A percentile compares a stretch with the other conserved stretches of the same genome.
Evolutionary conservation across 2,113 vertebrate species (phyloP).

Genomic region (Datnioides undecimradiatus): DNA sequence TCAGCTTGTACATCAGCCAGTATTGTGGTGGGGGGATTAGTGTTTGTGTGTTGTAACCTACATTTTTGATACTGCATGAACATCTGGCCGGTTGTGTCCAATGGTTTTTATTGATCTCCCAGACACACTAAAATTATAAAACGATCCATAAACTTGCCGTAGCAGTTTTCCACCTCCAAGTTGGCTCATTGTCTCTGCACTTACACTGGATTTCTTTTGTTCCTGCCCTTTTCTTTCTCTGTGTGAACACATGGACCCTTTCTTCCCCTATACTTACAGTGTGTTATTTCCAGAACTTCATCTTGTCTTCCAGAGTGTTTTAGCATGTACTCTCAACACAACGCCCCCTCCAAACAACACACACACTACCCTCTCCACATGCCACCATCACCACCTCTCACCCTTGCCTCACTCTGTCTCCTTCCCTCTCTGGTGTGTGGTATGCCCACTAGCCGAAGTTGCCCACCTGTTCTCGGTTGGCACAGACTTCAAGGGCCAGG

Average conservation of each 20-base stretch:
- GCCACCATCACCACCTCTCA: constrained; percentile 28
- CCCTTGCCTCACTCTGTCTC: constrained; percentile 26
- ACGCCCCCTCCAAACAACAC: constrained; percentile 2
- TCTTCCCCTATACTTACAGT: background rate
- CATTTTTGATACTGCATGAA: background rate
- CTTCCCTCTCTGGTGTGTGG: constrained; percentile 41
- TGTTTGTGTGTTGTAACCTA: background rate
- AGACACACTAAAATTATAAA: constrained; percentile 19
- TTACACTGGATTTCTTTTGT: constrained; percentile 1
- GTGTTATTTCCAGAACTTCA: constrained; percentile 38
- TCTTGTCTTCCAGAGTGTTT: constrained; percentile 28
- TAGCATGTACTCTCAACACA: constrained; percentile 28
- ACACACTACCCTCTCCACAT: background rate
- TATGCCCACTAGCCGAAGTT: constrained; percentile 63
- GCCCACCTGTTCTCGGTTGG: constrained; percentile 80
- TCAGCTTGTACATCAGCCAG: no score
- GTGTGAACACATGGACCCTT: background rate
- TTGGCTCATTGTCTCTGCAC: background rate
- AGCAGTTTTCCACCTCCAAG: constrained; percentile 1
- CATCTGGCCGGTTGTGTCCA: no score
- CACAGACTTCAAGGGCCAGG: constrained; percentile 78
- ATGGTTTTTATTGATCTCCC: background rate
- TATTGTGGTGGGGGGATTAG: no score
- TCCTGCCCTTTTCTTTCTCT: constrained; percentile 1
- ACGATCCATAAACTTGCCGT: background rate